Conservation (phyloP, 2,888 invertebrate genomes). For the Elegia similella region DNA sequence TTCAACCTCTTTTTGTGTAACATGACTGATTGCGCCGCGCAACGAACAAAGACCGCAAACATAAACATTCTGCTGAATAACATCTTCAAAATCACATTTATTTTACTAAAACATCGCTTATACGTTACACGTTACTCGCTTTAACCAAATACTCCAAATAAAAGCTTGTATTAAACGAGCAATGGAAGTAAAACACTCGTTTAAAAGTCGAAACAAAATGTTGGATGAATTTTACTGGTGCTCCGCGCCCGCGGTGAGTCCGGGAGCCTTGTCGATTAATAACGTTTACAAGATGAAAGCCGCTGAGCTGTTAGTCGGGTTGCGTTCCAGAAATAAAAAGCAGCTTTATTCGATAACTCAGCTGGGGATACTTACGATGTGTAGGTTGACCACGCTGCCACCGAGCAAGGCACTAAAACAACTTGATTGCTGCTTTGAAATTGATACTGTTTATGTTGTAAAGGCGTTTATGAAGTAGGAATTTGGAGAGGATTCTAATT, state of each 20-base stretch:
- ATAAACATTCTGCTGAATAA: constrained; percentile 65
- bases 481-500: neutral
- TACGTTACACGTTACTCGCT: constrained; percentile 32
- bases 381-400: constrained; percentile 34
- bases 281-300: constrained; percentile 80
- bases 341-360: constrained; percentile 69
- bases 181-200: constrained; percentile 35
- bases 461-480: neutral
- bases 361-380: constrained; percentile 61
- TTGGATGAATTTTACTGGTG: constrained; percentile 35
- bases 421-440: constrained; percentile 3
- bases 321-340: constrained; percentile 77
- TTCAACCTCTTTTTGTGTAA: constrained; percentile 66
- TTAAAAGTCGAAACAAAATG: neutral
- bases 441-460: constrained; percentile 6
- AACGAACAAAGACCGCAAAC: constrained; percentile 63
- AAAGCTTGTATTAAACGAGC: constrained; percentile 20
- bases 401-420: constrained; percentile 1
- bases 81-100: constrained; percentile 25
- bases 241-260: constrained; percentile 42
- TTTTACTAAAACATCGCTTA: constrained; percentile 7
- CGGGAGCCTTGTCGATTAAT: constrained; percentile 78
- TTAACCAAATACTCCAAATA: neutral
- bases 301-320: constrained; percentile 68
- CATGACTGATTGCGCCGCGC: constrained; percentile 74